Conservation (phyloP, 2,888 invertebrate genomes). For the Laspeyria flexula region DNA sequence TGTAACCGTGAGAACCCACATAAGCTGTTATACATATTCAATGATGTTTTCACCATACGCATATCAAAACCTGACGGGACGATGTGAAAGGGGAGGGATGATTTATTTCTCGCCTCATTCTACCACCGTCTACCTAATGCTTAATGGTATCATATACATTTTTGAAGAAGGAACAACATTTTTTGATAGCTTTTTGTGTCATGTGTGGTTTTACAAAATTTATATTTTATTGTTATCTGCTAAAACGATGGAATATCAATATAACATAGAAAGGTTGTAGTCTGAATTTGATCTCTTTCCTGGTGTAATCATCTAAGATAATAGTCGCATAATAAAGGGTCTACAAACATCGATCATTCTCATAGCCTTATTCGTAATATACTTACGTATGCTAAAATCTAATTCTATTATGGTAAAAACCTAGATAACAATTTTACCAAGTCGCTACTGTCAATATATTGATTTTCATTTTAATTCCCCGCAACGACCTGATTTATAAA, state of each 20-base stretch:
- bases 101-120: not conserved
- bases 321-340: no score
- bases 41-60: not conserved
- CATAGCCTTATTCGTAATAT: no score
- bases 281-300: no score
- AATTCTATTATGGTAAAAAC: no score
- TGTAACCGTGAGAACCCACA: not conserved
- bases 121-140: not conserved
- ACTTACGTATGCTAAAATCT: no score
- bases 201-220: not conserved
- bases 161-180: not conserved
- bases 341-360: no score
- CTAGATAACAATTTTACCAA: no score
- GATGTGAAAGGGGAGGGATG: not conserved
- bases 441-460: no score
- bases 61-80: not conserved
- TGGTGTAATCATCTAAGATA: no score
- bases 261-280: no score
- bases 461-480: not conserved
- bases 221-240: not conserved
- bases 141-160: not conserved
- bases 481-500: not conserved
- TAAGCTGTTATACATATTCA: constrained; percentile 2
- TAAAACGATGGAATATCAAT: no score
- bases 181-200: not conserved